Evolutionary conservation across 1,140 invertebrate species (phyloP), one percentile per base, ranked within the genome.

Genomic region (Zaprionus camerounensis): DNA sequence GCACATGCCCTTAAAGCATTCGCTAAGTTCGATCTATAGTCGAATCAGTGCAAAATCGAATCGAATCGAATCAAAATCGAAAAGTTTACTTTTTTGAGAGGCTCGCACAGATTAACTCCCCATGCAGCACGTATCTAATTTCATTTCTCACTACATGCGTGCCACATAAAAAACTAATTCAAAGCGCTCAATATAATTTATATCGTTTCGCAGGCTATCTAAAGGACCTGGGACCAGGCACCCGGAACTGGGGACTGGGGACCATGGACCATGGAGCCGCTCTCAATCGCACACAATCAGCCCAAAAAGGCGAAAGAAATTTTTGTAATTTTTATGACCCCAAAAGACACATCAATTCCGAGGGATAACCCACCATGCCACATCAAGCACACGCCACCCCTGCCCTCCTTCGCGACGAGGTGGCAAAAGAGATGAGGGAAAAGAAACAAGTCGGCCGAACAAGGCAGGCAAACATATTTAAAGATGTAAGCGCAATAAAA

Each of bases 271-370:
- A 53, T 57, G 57, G 20, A 13, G 13, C 22, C 20, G 11, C 58
- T 44, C 58, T 64, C 83, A 83, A 78, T 81, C 78, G 70, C 81
- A 81, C 78, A 85, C 78, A 88, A 90, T 90, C 85, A 72, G 81
- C 55, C 80, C 77, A 78, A 81, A 85, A 90, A 88, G 81, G 85
- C 81, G 66, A 85, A 67, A 65, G 64, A 78, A 81, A 81, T 84
- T 86, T 74, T 90, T 88, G 84, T 88, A 90, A 88, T 88, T 88
- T 88, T 90, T 90, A 88, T 88, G 84, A 85, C 85, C 84, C 84
- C 84, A 90, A 88, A 90, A 88, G 84, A 88, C 84, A 88, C 84
- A 88, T 88, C 84, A 88, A 88, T 88, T 90, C 81, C 75, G 62
- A 70, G 58, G 77, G 69, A 73, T 71, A 74, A 80, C 67, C 76